Conservation (phyloP, 53 echinoderm and acorn worm species). For the Paracentrotus lividus region DNA sequence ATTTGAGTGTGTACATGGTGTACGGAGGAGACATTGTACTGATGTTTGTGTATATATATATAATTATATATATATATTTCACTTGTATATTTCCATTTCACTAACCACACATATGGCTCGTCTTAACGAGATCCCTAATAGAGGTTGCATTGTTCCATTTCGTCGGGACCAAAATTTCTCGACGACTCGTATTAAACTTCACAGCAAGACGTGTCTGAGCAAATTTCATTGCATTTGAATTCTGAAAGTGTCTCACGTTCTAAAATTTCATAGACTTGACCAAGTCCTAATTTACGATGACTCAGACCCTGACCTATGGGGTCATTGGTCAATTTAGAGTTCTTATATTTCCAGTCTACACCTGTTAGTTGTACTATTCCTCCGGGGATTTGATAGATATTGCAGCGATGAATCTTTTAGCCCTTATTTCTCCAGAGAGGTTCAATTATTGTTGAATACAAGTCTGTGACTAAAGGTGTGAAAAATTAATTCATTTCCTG, state of each 20-base stretch:
- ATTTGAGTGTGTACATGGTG: too few relatives aligned
- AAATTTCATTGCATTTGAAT: background rate
- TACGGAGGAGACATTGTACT: background rate
- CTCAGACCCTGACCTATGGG: conserved; percentile 4
- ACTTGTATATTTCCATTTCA: conserved; percentile 22
- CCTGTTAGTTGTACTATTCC: background rate
- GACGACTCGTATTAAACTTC: conserved; percentile 4
- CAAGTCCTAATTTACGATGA: conserved; percentile 43
- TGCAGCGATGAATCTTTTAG: background rate
- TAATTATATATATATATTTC: background rate
- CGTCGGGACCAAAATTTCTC: background rate
- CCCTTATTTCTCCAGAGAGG: background rate
- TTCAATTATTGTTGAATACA: conserved; percentile 18
- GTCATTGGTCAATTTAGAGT: conserved; percentile 6
- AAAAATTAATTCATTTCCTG: background rate
- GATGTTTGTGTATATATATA: background rate
- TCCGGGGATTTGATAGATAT: conserved; percentile 19
- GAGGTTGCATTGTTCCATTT: conserved; percentile 14
- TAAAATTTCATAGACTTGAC: conserved; percentile 43
- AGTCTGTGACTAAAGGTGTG: background rate
- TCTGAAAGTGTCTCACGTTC: background rate
- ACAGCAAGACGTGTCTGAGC: conserved; percentile 36
- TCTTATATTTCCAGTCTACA: background rate
- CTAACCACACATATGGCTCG: conserved; percentile 6
- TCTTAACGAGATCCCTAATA: conserved; percentile 24